Evolutionary conservation across 2,113 vertebrate species (phyloP).

Genomic region (Ptilorrhoa leucosticta): DNA sequence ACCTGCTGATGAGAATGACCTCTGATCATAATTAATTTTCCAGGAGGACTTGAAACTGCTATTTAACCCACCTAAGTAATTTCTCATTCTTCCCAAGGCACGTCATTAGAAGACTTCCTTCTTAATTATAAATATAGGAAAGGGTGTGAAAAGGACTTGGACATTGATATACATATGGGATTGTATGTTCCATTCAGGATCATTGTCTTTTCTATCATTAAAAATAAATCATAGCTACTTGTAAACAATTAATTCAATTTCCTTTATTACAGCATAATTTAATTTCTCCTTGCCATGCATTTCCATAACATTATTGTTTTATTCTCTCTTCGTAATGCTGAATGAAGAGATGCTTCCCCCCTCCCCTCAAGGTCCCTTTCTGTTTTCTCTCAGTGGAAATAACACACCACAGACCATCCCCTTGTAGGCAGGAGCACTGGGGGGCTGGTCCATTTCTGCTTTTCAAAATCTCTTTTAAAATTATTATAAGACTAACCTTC

Average conservation of each 20-base stretch:
- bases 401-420: background rate
- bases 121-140: conserved; percentile 75
- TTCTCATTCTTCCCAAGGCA: conserved; percentile 27
- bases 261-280: conserved; percentile 2
- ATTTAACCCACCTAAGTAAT: conserved; percentile 5
- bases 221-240: conserved; percentile 54
- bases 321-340: background rate
- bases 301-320: background rate
- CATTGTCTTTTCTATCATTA: conserved; percentile 37
- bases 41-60: conserved; percentile 11
- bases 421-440: too few relatives aligned
- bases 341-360: background rate
- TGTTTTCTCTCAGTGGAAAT: background rate
- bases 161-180: conserved; percentile 62
- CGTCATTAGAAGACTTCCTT: conserved; percentile 61
- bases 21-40: background rate
- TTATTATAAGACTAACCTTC: background rate
- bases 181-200: background rate
- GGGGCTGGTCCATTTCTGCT: background rate
- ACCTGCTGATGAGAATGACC: background rate
- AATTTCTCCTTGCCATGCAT: conserved; percentile 10
- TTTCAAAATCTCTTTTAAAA: background rate
- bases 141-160: conserved; percentile 65
- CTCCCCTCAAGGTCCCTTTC: background rate
- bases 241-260: conserved; percentile 38